These are phyloP conservation scores for Aleiodes alternator DNA, from an alignment of 2,888 invertebrate genomes.

Conservation along the genomic window DNA sequence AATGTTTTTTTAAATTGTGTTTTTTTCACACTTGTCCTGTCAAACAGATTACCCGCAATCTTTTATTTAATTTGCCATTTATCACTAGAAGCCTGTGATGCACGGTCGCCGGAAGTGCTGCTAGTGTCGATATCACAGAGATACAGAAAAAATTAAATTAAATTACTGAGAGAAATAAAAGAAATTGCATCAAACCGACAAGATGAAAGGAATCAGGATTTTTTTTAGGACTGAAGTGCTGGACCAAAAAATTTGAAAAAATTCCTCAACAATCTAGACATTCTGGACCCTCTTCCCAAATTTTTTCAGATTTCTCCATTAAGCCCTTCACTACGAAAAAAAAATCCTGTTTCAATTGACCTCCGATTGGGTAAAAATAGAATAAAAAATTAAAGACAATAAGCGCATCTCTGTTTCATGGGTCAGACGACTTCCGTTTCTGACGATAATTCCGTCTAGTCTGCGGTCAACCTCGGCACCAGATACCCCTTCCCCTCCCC, in stretches of 20 bases:
- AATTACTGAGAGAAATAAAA: not conserved
- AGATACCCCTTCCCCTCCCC: conserved; percentile 11
- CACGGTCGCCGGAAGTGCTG: conserved; percentile 20
- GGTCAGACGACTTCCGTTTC: conserved; percentile 45
- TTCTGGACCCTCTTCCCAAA: too few species aligned
- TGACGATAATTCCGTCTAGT: conserved; percentile 45
- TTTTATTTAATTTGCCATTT: conserved; percentile 44
- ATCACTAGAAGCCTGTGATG: conserved; percentile 24
- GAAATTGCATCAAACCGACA: not conserved
- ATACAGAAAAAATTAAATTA: conserved; percentile 13
- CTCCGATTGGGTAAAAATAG: not conserved
- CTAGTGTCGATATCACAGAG: not conserved
- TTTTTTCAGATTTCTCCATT: too few species aligned
- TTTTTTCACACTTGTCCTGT: not conserved
- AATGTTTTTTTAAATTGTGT: not conserved
- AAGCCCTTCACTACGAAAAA: not conserved
- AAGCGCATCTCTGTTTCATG: conserved; percentile 29
- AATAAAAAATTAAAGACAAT: conserved; percentile 30
- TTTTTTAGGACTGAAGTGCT: too few species aligned
- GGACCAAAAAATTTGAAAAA: too few species aligned
- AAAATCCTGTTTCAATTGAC: not conserved
- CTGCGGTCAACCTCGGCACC: conserved; percentile 44
- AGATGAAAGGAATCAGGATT: too few species aligned
- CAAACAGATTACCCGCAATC: conserved; percentile 36
- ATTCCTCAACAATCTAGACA: too few species aligned